phyloP scores from a whole-genome alignment of 2,888 invertebrate species.

The Ischnus inquisitorius region DNA sequence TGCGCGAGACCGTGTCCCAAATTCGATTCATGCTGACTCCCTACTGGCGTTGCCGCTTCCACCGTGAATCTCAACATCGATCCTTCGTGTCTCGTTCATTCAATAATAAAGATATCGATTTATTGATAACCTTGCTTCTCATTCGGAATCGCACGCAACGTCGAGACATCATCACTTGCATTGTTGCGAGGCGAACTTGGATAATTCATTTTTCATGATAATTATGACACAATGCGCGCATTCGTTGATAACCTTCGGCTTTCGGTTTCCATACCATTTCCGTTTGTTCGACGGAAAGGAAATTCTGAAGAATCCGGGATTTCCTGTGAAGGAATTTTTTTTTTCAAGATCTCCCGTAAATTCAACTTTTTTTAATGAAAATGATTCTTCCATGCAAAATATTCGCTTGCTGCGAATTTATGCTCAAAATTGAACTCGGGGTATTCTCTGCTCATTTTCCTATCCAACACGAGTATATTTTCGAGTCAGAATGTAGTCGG shows the following conservation, averaged over 20 bases:
- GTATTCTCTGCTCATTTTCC: not conserved
- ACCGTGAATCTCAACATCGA: conserved; percentile 2
- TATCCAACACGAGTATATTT: not conserved
- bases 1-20: conserved; percentile 75
- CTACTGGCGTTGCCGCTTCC: not conserved
- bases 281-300: no score
- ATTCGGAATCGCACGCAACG: conserved; percentile 40
- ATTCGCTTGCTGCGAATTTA: no score
- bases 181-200: not conserved
- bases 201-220: conserved; percentile 24
- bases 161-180: not conserved
- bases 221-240: not conserved
- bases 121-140: conserved; percentile 56
- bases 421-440: no score
- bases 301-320: no score
- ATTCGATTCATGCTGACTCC: conserved; percentile 71
- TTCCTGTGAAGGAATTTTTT: no score
- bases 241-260: not conserved
- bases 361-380: no score
- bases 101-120: conserved; percentile 62
- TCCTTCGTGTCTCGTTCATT: conserved; percentile 42
- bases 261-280: not conserved
- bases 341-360: no score
- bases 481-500: not conserved
- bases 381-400: no score